Evolutionary conservation across 2,113 vertebrate genomes (phyloP).

Genomic region (Oryctolagus cuniculus): DNA sequence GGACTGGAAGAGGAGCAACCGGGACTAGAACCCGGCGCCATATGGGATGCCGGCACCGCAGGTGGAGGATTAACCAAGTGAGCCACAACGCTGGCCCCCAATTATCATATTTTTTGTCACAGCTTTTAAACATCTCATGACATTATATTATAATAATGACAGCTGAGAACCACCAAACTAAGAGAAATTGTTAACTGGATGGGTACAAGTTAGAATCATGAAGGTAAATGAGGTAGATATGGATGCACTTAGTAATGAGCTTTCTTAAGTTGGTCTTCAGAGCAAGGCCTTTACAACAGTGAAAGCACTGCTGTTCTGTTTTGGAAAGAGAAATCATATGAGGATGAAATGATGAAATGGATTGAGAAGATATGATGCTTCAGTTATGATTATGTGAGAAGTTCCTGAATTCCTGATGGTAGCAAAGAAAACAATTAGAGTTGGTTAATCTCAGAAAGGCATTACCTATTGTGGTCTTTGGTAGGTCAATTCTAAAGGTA

Average conservation of each 20-base stretch:
- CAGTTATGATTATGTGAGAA: not conserved
- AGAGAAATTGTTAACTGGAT: not conserved
- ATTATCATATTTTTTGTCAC: not conserved
- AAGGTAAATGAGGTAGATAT: slow-evolving; percentile 62
- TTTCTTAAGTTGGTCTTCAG: slow-evolving; percentile 50
- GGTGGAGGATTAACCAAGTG: too few relatives aligned
- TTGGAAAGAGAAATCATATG: slow-evolving; percentile 44
- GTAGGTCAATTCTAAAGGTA: slow-evolving; percentile 80
- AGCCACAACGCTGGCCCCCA: too few relatives aligned
- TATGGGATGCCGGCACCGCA: too few relatives aligned
- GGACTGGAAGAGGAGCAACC: too few relatives aligned
- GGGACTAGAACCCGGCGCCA: too few relatives aligned
- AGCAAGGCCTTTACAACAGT: slow-evolving; percentile 44
- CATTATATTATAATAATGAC: not conserved
- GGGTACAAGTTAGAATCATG: not conserved
- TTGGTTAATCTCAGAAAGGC: slow-evolving; percentile 71
- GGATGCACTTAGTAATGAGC: slow-evolving; percentile 15
- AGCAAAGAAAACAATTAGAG: slow-evolving; percentile 56
- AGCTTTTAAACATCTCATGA: not conserved
- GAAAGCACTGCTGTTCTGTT: not conserved
- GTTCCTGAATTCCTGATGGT: not conserved
- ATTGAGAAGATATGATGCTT: not conserved
- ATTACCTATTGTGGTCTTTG: slow-evolving; percentile 88
- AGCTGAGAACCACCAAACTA: slow-evolving; percentile 57
- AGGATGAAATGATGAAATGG: not conserved